A percentile compares a stretch with the other conserved stretches of the same genome.
Conservation (phyloP, 2,113 vertebrate species). For the Tychaedon coryphoeus region DNA sequence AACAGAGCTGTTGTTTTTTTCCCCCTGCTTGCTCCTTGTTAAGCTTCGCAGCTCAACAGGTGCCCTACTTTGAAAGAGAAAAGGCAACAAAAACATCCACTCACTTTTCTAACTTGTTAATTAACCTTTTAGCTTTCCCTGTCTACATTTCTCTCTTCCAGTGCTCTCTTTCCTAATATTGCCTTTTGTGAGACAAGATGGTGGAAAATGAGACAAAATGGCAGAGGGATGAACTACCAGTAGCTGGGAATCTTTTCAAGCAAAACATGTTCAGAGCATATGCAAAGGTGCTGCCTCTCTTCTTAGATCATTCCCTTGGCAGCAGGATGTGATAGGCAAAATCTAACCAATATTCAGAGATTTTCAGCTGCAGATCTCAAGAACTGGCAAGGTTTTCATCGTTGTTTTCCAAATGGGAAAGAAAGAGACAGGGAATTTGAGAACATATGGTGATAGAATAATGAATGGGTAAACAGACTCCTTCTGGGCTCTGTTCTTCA, state of each 20-base stretch:
- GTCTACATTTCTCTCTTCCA: not conserved
- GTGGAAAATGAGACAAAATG: conserved; percentile 11
- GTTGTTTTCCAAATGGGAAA: not conserved
- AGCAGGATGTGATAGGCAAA: not conserved
- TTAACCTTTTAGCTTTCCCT: not conserved
- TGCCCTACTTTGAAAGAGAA: conserved; percentile 6
- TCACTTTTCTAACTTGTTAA: not conserved
- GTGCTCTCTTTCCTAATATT: not conserved
- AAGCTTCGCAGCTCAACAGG: conserved; percentile 47
- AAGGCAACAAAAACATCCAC: not conserved
- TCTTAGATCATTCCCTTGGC: not conserved
- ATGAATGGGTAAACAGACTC: not conserved
- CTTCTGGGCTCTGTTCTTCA: not conserved
- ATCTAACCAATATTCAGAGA: conserved; percentile 4
- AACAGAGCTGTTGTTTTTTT: not conserved
- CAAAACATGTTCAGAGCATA: not conserved
- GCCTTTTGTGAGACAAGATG: not conserved
- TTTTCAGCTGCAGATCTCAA: not conserved
- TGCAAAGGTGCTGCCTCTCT: not conserved
- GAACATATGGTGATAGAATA: not conserved
- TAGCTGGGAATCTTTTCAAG: not conserved
- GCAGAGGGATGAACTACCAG: not conserved
- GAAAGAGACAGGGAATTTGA: not conserved
- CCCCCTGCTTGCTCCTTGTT: not conserved
- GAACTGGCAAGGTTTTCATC: not conserved